phyloP scores from a whole-genome alignment of 2,113 vertebrate species.

The Cathartes aura region DNA sequence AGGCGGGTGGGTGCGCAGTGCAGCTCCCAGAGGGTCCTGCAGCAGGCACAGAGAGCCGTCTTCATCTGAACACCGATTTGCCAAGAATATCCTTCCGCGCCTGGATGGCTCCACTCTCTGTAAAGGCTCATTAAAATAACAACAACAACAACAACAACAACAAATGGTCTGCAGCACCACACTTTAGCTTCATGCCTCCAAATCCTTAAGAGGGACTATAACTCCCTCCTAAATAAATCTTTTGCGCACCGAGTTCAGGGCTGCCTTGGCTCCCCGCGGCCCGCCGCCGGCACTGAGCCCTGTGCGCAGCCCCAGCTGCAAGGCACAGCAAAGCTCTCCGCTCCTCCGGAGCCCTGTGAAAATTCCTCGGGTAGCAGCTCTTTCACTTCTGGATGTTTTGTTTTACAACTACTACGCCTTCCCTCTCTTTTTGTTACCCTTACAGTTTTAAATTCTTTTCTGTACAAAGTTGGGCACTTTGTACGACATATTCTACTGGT shows the following conservation, averaged over 20 bases:
- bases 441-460: not conserved
- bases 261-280: not conserved
- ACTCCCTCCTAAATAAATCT: not conserved
- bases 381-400: not conserved
- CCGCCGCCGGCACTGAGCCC: rapidly evolving
- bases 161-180: not conserved
- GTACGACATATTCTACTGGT: slow-evolving; percentile 1
- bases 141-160: not conserved
- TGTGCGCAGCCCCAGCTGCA: not conserved
- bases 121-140: not conserved
- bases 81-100: not conserved
- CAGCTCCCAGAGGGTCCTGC: not conserved
- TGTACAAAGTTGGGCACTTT: not conserved
- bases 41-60: not conserved
- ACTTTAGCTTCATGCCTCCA: not conserved
- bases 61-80: rapidly evolving
- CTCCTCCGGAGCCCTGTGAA: not conserved
- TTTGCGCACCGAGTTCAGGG: not conserved
- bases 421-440: not conserved
- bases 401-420: not conserved
- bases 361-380: not conserved
- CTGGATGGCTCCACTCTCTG: not conserved
- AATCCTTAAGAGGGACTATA: not conserved
- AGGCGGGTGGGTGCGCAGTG: not conserved
- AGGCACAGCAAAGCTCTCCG: not conserved